Conservation (phyloP, 2,797 vertebrate genomes). For the Numenius phaeopus region DNA sequence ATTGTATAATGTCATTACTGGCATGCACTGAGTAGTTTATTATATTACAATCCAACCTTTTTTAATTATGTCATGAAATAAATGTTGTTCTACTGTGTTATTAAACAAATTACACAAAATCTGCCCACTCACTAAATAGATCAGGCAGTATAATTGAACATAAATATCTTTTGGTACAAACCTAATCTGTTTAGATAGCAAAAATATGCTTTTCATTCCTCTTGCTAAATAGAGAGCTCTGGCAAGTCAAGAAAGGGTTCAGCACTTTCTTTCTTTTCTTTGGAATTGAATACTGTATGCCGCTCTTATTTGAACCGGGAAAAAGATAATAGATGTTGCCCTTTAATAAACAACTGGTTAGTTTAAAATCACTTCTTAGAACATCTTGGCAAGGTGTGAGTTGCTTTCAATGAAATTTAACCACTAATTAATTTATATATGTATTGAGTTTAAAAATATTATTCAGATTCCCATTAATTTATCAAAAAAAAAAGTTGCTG, state of each 20-base stretch:
- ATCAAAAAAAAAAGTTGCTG: neutral
- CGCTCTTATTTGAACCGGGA: neutral
- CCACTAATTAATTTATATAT: neutral
- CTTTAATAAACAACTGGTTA: neutral
- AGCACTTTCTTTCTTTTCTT: neutral
- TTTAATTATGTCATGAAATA: constrained; percentile 40
- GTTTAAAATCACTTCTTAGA: neutral
- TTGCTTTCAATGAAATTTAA: neutral
- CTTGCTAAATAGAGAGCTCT: neutral
- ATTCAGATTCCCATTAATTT: neutral
- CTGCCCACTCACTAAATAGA: constrained; percentile 23
- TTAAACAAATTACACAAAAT: constrained; percentile 40
- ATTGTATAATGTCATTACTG: neutral
- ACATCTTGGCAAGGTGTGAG: neutral
- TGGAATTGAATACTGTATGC: neutral
- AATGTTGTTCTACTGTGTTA: neutral
- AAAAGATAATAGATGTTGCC: neutral
- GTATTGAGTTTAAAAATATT: neutral
- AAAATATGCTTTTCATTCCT: constrained; percentile 1
- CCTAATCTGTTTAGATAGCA: neutral
- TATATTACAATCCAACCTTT: neutral
- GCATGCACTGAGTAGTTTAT: neutral
- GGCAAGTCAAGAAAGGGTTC: neutral
- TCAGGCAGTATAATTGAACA: constrained; percentile 1
- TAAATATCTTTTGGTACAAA: neutral